Conservation (phyloP, 2,888 invertebrate genomes). For the Euspilapteryx auroguttella region DNA sequence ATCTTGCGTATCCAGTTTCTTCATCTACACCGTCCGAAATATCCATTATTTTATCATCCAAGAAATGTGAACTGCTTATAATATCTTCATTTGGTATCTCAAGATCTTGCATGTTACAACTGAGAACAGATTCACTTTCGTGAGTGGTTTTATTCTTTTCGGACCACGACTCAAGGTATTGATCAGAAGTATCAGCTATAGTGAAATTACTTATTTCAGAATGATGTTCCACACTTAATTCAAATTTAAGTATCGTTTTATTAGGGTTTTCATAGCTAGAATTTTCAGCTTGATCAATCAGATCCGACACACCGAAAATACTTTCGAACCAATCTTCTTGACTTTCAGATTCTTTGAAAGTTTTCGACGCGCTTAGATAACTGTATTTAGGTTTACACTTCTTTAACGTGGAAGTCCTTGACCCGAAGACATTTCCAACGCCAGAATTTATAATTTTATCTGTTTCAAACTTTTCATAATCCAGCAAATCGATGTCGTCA, state of each 20-base stretch:
- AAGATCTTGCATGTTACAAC: no score
- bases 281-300: constrained; percentile 8
- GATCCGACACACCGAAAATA: constrained; percentile 34
- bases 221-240: background rate
- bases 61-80: background rate
- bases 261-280: background rate
- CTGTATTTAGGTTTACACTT: constrained; percentile 7
- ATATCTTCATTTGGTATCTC: background rate
- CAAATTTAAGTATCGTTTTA: background rate
- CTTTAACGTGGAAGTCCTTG: constrained; percentile 32
- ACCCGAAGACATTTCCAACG: constrained; percentile 13
- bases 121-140: constrained; percentile 17
- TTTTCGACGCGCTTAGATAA: background rate
- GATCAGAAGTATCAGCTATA: constrained; percentile 6
- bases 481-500: background rate
- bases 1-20: constrained; percentile 27
- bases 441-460: constrained; percentile 17
- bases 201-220: background rate
- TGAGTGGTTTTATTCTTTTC: constrained; percentile 29
- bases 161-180: constrained; percentile 24
- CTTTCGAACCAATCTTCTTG: constrained; percentile 36
- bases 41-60: constrained; percentile 10
- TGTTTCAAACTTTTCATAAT: constrained; percentile 16
- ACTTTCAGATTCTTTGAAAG: constrained; percentile 14
- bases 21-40: constrained; percentile 18